Evolutionary conservation across 2,797 vertebrate species (phyloP).

Genomic region (Poeciliopsis gracilis): DNA sequence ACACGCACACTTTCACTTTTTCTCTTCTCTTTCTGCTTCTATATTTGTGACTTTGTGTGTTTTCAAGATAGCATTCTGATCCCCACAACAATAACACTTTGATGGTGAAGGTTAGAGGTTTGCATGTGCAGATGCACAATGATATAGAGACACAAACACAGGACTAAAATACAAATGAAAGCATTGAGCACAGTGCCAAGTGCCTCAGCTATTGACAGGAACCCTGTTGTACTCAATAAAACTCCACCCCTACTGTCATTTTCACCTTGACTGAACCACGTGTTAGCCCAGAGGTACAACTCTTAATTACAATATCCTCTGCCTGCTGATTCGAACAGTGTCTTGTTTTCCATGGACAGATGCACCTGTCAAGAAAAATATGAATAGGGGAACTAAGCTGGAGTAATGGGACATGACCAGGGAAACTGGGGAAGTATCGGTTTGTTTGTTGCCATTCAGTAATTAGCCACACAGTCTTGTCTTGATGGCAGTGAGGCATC

Average conservation of each 20-base stretch:
- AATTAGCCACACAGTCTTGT: constrained; percentile 68
- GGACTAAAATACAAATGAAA: constrained; percentile 50
- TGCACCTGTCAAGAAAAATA: constrained; percentile 77
- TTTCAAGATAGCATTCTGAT: constrained; percentile 39
- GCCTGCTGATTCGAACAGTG: constrained; percentile 58
- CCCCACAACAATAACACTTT: constrained; percentile 15
- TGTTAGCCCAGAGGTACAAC: constrained; percentile 61
- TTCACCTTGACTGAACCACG: constrained; percentile 72
- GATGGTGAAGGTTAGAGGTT: constrained; percentile 36
- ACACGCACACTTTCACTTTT: constrained; percentile 12
- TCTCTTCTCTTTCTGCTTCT: constrained; percentile 11
- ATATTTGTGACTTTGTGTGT: constrained; percentile 44
- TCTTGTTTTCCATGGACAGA: constrained; percentile 72
- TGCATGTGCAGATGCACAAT: constrained; percentile 34
- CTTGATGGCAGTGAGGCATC: constrained; percentile 48
- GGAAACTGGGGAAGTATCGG: constrained; percentile 65
- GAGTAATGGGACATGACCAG: constrained; percentile 78
- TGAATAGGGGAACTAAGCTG: constrained; percentile 65
- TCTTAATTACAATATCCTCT: constrained; percentile 72
- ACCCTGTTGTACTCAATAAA: constrained; percentile 65
- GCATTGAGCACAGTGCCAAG: constrained; percentile 38
- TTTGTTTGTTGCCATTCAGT: constrained; percentile 67
- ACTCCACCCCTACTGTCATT: constrained; percentile 56
- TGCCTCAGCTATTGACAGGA: constrained; percentile 60
- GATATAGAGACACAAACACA: constrained; percentile 21